Evolutionary conservation across 2,888 invertebrate genomes (phyloP).

Genomic region (Aphidoletes aphidimyza): DNA sequence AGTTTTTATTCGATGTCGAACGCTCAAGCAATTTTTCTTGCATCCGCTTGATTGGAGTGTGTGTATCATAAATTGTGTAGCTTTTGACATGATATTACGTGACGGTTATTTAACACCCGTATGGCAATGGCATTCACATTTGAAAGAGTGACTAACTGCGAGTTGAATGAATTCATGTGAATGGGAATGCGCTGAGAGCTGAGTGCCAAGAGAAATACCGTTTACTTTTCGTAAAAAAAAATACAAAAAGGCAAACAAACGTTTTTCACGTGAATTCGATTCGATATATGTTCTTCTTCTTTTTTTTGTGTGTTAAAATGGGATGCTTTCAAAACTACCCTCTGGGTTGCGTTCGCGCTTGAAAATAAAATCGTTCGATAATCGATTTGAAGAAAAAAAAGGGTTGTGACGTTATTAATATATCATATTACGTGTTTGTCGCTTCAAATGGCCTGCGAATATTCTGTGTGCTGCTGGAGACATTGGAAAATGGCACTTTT

Average conservation of each 20-base stretch:
- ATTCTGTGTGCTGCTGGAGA: no score
- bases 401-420: conserved; percentile 48
- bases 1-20: neutral
- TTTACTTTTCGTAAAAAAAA: no score
- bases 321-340: neutral
- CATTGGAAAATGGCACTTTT: no score
- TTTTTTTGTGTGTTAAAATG: neutral
- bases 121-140: conserved; percentile 44
- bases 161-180: neutral
- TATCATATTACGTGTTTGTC: conserved; percentile 45
- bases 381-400: conserved; percentile 45
- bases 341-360: neutral
- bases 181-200: no score
- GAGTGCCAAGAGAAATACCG: no score
- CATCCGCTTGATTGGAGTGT: conserved; percentile 54
- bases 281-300: neutral
- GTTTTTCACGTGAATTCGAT: neutral
- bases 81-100: conserved; percentile 56
- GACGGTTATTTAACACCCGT: conserved; percentile 56
- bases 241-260: neutral
- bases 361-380: conserved; percentile 15
- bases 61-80: conserved; percentile 56
- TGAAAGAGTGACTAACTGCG: neutral
- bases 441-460: neutral
- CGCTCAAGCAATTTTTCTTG: conserved; percentile 55